Base-by-base conservation (phyloP, 2,797 vertebrate species). In the Ctenopoma kingsleyae region DNA sequence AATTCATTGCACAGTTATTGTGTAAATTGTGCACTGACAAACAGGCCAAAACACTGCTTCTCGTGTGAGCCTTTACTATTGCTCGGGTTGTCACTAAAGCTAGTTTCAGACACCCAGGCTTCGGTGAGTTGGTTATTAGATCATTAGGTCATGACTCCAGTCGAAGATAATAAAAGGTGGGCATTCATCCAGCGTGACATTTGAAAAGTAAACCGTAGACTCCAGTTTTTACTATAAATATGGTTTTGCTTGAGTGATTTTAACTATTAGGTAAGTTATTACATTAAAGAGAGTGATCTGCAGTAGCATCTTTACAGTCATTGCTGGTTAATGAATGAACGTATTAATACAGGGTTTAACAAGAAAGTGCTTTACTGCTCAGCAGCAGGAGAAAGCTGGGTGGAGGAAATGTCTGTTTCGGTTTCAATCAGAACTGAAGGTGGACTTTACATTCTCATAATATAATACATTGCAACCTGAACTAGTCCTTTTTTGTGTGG, bases 121-220 rank as follows among this genome's bases (percentile, higher is more conserved):
- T 10, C 1, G n/a, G 30, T 7, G 2, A 15, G 22, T 63, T 65
- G 46, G 32, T 20, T 41, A 27, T 56, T 69, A 51, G 63, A 67
- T 47, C 23, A 51, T 62, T 32, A 51, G 35, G 63, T 49, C 25
- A 60, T 6, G 10, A 55, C 36, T 46, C 27, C 22, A 12, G 46
- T 63, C 41, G 67, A 46, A 68, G 27, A 36, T 62, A 36, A 61
- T 56, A 66, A 67, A 61, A 50, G 22, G 25, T 40, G 50, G 22
- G 25, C 19, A 69, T 49, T 36, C 22, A 25, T 52, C 51, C 32
- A 32, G 32, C 36, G 54, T 50, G 47, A 47, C 47, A 52, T 72
- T 53, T 54, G 35, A 65, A 62, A 61, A 69, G 51, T 66, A 51
- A 68, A 67, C 60, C 10, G 41, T 47, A 35, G 49, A 59, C 17